Evolutionary conservation across 2,113 vertebrate genomes (phyloP).

Genomic region (Microtus montanus): DNA sequence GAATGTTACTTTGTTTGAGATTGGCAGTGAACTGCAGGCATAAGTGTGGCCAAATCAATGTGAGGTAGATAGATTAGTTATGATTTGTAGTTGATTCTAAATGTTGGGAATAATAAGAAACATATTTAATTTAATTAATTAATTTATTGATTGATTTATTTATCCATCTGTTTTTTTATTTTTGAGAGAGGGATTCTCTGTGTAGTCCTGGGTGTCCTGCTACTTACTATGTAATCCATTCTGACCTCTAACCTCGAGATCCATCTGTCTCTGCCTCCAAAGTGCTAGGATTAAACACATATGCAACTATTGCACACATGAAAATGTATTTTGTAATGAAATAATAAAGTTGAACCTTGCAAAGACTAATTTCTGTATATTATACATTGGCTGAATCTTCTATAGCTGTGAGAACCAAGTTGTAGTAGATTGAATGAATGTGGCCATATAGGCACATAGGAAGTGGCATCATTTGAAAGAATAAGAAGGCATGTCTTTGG

Average conservation of each 20-base stretch:
- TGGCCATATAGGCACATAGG: not conserved
- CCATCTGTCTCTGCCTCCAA: not conserved
- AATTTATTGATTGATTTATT: too few species aligned
- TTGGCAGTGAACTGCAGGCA: fast-evolving
- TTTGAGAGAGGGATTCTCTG: not conserved
- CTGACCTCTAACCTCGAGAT: not conserved
- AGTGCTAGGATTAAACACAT: not conserved
- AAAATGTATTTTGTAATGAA: not conserved
- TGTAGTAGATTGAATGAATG: not conserved
- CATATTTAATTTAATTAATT: not conserved
- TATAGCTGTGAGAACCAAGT: not conserved
- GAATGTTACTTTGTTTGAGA: not conserved
- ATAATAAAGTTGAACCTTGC: not conserved
- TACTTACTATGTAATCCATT: not conserved
- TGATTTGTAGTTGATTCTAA: not conserved
- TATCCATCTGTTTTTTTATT: not conserved
- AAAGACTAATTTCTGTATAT: not conserved
- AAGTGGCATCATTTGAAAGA: not conserved
- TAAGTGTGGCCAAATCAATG: not conserved
- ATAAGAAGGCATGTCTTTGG: not conserved
- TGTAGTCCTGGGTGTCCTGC: not conserved
- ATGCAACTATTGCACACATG: too few species aligned
- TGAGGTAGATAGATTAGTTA: fast-evolving
- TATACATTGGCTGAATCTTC: not conserved
- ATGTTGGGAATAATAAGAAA: not conserved